Conservation (phyloP, 2,797 vertebrate species). For the Typhlichthys subterraneus region DNA sequence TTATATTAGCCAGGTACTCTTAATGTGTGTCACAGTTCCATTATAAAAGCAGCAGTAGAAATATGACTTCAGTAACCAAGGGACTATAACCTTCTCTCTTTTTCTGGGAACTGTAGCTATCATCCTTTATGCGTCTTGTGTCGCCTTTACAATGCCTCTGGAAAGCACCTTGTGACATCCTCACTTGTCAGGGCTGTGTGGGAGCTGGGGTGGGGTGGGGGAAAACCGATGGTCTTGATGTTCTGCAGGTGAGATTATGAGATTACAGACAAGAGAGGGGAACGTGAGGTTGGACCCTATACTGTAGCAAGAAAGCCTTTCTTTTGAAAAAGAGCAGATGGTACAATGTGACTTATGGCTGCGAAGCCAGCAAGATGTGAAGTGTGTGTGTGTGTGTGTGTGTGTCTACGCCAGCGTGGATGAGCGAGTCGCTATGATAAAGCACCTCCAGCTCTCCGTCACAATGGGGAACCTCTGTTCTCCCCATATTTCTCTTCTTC, state of each 20-base stretch:
- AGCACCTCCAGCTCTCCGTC: slow-evolving; percentile 45
- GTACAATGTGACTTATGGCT: slow-evolving; percentile 7
- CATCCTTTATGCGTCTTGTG: not conserved
- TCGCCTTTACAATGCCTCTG: not conserved
- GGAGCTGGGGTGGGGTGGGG: slow-evolving; percentile 13
- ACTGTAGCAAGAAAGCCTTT: slow-evolving; percentile 1
- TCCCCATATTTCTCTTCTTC: slow-evolving; percentile 36
- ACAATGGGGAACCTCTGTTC: slow-evolving; percentile 32
- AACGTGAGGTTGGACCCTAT: slow-evolving; percentile 4
- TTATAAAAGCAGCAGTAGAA: not conserved
- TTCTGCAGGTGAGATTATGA: slow-evolving; percentile 29
- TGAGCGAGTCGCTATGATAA: slow-evolving; percentile 39
- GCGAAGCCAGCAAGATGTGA: slow-evolving; percentile 17
- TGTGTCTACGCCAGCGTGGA: not conserved
- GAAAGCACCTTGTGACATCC: not conserved
- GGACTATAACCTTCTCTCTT: no score
- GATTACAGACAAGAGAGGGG: slow-evolving; percentile 8
- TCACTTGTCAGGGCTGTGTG: not conserved
- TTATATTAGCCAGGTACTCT: slow-evolving; percentile 17
- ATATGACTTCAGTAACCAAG: not conserved
- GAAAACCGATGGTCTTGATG: not conserved
- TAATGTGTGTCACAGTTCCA: slow-evolving; percentile 11
- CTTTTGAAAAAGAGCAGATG: slow-evolving; percentile 23
- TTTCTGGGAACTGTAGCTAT: no score
- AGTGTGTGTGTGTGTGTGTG: slow-evolving; percentile 23